Conservation (phyloP, 2,888 invertebrate species). For the Scaptomyza caliginosa region DNA sequence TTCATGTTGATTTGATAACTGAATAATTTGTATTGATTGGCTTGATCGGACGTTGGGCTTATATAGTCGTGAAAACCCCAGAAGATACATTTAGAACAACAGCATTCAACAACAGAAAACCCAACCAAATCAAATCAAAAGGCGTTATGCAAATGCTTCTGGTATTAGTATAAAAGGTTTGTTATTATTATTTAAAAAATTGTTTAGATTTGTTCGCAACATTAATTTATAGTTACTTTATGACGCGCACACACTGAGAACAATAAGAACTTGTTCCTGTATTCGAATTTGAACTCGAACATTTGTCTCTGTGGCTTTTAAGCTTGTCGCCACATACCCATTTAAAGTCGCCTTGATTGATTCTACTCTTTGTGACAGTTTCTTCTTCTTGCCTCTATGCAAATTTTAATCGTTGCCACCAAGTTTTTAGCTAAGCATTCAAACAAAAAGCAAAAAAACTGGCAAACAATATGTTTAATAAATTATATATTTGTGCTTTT, state of each 20-base stretch:
- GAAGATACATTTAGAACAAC: constrained; percentile 41
- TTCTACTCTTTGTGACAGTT: constrained; percentile 36
- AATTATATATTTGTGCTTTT: constrained; percentile 23
- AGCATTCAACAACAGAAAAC: constrained; percentile 13
- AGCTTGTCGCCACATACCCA: constrained; percentile 5
- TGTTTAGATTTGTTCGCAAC: constrained; percentile 19
- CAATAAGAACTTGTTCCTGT: constrained; percentile 74
- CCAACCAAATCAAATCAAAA: constrained; percentile 18
- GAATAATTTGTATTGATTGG: constrained; percentile 59
- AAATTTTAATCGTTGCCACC: constrained; percentile 45
- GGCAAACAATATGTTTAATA: constrained; percentile 11
- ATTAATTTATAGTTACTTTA: neutral
- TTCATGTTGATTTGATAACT: constrained; percentile 62
- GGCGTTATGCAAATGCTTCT: constrained; percentile 43
- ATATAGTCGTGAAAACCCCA: constrained; percentile 39
- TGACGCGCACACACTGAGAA: constrained; percentile 26
- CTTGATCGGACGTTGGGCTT: constrained; percentile 27
- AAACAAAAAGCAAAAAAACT: constrained; percentile 14
- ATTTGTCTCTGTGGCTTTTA: neutral
- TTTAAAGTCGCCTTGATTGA: constrained; percentile 39
- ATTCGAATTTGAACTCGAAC: neutral
- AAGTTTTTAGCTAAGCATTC: constrained; percentile 19
- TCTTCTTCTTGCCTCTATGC: too few relatives aligned
- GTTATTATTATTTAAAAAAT: constrained; percentile 48
- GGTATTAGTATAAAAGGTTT: constrained; percentile 28